Conservation (phyloP, 2,113 vertebrate genomes). For the Malurus alboscapulatus region DNA sequence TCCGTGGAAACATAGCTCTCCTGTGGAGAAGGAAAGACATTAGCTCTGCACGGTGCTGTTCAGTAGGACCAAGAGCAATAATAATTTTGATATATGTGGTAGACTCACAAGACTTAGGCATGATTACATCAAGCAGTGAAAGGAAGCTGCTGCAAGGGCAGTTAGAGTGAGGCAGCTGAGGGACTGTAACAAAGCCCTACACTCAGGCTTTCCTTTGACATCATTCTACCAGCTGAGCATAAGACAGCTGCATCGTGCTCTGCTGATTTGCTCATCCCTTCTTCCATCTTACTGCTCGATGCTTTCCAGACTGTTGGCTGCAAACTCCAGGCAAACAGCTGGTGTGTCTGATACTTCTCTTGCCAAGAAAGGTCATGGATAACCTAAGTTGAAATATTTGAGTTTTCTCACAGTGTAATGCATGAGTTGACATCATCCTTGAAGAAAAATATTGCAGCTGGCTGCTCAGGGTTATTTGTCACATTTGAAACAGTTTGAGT, state of each 20-base stretch:
- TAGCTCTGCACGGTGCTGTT: background rate
- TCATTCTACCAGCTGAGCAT: rapidly evolving
- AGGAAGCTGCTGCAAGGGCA: background rate
- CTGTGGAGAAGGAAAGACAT: background rate
- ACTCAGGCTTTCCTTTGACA: background rate
- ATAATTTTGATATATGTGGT: background rate
- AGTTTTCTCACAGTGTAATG: background rate
- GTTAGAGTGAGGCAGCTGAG: background rate
- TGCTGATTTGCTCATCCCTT: background rate
- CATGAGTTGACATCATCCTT: background rate
- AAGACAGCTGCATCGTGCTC: background rate
- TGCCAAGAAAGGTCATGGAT: background rate
- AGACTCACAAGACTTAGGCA: background rate
- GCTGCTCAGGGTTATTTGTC: background rate
- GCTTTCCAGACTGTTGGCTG: background rate
- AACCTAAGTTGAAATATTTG: background rate
- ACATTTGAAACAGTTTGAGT: background rate
- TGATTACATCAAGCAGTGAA: background rate
- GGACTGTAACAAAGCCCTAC: background rate
- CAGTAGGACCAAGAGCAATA: background rate
- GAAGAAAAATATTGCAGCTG: background rate
- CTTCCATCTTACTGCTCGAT: background rate
- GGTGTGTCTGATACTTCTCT: background rate
- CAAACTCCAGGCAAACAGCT: background rate
- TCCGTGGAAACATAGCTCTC: background rate